phyloP scores from a whole-genome alignment of 1,140 invertebrate genomes.

The Heliconius eleuchia region DNA sequence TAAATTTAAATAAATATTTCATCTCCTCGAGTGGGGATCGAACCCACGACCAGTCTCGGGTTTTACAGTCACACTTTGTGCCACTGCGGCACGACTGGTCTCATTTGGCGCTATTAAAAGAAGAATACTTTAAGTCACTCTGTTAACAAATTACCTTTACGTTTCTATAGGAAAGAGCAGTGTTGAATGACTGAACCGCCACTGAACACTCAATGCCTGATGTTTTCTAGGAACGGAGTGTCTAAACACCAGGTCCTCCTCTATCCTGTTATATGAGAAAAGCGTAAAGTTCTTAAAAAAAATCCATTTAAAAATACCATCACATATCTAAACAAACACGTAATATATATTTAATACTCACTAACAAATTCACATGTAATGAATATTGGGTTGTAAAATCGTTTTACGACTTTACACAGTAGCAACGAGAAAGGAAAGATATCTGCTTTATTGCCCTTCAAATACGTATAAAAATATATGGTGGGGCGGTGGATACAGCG shows the following conservation, averaged over 20 bases:
- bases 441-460: constrained; percentile 35
- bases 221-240: too few relatives aligned
- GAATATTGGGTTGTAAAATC: constrained; percentile 27
- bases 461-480: constrained; percentile 37
- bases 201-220: too few relatives aligned
- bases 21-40: too few relatives aligned
- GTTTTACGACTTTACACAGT: constrained; percentile 33
- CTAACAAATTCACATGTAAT: constrained; percentile 22
- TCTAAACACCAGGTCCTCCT: background rate
- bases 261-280: background rate
- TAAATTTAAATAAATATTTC: too few relatives aligned
- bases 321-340: background rate
- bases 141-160: too few relatives aligned
- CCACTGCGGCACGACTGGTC: too few relatives aligned
- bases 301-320: background rate
- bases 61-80: too few relatives aligned
- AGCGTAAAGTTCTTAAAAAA: background rate
- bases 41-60: too few relatives aligned
- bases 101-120: background rate
- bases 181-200: too few relatives aligned
- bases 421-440: constrained; percentile 13
- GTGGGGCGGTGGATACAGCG: constrained; percentile 11
- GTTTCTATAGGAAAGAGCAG: too few relatives aligned
- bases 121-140: too few relatives aligned
- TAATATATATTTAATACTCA: background rate